These are phyloP conservation scores for Eidolon dupreanum DNA, from an alignment of 2,797 vertebrate species.

Conservation along the genomic window DNA sequence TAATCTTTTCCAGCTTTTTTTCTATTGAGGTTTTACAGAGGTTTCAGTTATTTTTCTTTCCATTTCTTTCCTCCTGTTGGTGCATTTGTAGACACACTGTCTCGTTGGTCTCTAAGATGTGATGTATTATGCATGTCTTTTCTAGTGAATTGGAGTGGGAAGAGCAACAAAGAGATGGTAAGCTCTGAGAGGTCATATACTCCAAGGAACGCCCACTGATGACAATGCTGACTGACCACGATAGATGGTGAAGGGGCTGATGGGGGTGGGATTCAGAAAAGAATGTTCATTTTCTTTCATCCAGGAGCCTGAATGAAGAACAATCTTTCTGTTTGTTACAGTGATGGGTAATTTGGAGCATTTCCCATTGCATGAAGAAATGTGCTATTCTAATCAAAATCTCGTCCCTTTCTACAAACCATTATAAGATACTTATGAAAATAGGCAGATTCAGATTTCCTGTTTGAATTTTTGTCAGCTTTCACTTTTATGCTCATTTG, in stretches of 20 bases:
- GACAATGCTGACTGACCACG: not conserved
- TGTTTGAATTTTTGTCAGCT: constrained; percentile 82
- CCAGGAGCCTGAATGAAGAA: constrained; percentile 64
- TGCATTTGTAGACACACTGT: constrained; percentile 67
- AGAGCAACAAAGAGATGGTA: not conserved
- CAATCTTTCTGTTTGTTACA: constrained; percentile 74
- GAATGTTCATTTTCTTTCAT: constrained; percentile 11
- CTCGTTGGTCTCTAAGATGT: not conserved
- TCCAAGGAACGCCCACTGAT: not conserved
- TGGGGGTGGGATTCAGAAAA: not conserved
- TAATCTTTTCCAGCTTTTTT: constrained; percentile 76
- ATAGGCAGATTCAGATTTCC: constrained; percentile 79
- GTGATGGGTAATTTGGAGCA: constrained; percentile 73
- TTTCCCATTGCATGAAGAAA: constrained; percentile 76
- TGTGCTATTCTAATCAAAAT: constrained; percentile 80
- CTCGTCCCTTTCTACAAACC: constrained; percentile 75
- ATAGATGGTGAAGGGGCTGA: not conserved
- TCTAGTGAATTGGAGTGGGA: not conserved
- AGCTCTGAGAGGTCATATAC: not conserved
- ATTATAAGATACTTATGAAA: constrained; percentile 81
- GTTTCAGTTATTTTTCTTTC: constrained; percentile 50
- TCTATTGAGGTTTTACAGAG: constrained; percentile 55
- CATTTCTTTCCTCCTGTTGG: constrained; percentile 63
- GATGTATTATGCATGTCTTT: constrained; percentile 58
- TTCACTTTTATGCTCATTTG: constrained; percentile 89